Evolutionary conservation across 2,888 invertebrate species (phyloP), one percentile per base, ranked within the genome.

Genomic region (Entomobrya multifasciata): DNA sequence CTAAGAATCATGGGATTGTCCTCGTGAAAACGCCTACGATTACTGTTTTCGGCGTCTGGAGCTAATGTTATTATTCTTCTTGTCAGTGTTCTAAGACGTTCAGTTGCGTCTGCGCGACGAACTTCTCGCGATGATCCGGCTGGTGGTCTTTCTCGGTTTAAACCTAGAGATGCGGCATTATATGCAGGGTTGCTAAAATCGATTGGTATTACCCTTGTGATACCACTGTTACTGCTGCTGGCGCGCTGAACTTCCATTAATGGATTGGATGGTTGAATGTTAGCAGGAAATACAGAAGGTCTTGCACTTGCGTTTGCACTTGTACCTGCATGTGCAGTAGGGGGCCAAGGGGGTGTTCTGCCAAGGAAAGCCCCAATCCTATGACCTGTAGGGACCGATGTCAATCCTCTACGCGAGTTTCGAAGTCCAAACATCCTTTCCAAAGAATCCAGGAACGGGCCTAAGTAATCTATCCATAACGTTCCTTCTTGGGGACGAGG

Each of bases 341-440:
- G 80, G n/a, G 62, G 65, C 74, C 79, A 86, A 17, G 86, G 86
- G 3, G 79, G 79, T 20, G 74, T 80, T 86, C 86, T 62, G 13
- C 86, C 76, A 3, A 80, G 15, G n/a, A 84, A 77, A 3, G 84
- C 84, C 15, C 77, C 84, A 47, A 77, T 67, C 25, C 84, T 36
- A 44, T 84, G 84, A 0, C 22, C 65, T 20, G 76, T 44, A 6
- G 77, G 44, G 15, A 65, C 11, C 1, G 55, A 44, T 22, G 57
- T 60, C 11, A 77, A 11, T 5, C 22, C n/a, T 30, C 84, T 52
- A n/a, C 84, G 76, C 1, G 57, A 13, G 44, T 84, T 65, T 72
- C 90, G 62, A 27, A 86, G 85, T 27, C 89, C 89, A 84, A 91
- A 91, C 27, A 90, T 65, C 70, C 90, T 65, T 49, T 91, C 90